A percentile compares a stretch with the other conserved stretches of the same genome.
phyloP scores from a whole-genome alignment of 1,140 invertebrate genomes.

The Araneus ventricosus region DNA sequence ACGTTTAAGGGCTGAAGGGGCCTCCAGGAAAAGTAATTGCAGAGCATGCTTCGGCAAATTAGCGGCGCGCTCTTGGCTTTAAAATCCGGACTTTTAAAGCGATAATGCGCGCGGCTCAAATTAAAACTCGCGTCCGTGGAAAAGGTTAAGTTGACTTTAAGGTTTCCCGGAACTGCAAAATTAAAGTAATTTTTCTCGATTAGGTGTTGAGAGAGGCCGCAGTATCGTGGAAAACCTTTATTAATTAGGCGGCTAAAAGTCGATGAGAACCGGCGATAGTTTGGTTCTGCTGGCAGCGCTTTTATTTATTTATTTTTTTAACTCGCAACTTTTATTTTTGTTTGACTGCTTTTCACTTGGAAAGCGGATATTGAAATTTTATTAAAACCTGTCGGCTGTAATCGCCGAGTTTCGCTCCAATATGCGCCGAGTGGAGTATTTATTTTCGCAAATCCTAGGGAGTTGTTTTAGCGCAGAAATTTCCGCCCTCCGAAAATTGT shows the following conservation, averaged over 20 bases:
- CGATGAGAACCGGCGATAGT: background rate
- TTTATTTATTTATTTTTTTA: background rate
- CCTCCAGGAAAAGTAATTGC: constrained; percentile 4
- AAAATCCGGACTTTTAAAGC: constrained; percentile 9
- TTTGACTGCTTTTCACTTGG: background rate
- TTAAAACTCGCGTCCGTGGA: constrained; percentile 9
- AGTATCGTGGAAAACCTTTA: background rate
- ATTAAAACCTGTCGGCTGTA: background rate
- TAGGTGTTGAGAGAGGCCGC: background rate
- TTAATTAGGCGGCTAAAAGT: constrained; percentile 30
- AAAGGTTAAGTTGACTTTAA: constrained; percentile 37
- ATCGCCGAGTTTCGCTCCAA: background rate
- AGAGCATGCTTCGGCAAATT: background rate
- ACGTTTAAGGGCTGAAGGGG: background rate
- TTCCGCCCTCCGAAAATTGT: background rate
- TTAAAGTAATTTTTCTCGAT: constrained; percentile 36
- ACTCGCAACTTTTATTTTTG: background rate
- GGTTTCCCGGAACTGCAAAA: background rate
- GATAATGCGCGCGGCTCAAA: background rate
- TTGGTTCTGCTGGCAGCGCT: background rate
- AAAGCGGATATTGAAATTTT: constrained; percentile 34
- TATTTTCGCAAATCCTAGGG: background rate
- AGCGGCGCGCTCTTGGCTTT: background rate
- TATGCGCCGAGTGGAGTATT: background rate
- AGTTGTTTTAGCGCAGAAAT: background rate